Conservation (phyloP, 1,140 invertebrate species). For the Drosophila kepulauana region DNA sequence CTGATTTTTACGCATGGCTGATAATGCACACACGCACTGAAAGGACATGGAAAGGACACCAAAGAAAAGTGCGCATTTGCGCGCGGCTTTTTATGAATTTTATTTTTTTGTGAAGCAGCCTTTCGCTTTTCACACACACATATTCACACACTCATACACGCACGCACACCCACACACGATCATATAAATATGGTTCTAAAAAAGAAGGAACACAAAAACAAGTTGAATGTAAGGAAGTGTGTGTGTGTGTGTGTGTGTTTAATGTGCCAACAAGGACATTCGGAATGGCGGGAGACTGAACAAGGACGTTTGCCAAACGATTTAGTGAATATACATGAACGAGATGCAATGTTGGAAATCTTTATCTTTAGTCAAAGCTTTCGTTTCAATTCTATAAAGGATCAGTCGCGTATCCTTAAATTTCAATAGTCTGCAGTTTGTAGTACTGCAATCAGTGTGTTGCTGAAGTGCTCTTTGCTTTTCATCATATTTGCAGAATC, state of each 20-base stretch:
- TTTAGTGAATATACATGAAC: not conserved
- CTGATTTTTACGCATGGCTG: constrained; percentile 78
- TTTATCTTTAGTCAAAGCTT: constrained; percentile 3
- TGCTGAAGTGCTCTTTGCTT: not conserved
- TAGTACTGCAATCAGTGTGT: not conserved
- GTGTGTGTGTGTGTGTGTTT: constrained; percentile 50
- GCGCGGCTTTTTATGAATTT: constrained; percentile 53
- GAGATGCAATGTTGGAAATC: not conserved
- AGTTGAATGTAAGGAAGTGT: constrained; percentile 37
- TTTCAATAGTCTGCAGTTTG: not conserved
- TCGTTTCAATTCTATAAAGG: not conserved
- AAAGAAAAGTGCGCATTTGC: constrained; percentile 68
- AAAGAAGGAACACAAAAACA: constrained; percentile 19
- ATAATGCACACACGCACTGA: constrained; percentile 60
- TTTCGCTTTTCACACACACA: constrained; percentile 52
- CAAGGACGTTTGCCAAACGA: constrained; percentile 23
- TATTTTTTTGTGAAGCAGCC: constrained; percentile 32
- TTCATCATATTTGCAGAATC: not conserved
- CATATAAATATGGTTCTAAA: constrained; percentile 20
- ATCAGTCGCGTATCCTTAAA: not conserved
- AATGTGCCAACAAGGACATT: constrained; percentile 59
- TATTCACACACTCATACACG: not conserved
- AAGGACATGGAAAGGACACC: constrained; percentile 39
- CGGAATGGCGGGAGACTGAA: constrained; percentile 3
- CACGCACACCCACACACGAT: not conserved